Conservation (phyloP, 2,113 vertebrate species). For the Rhinoptilus africanus region DNA sequence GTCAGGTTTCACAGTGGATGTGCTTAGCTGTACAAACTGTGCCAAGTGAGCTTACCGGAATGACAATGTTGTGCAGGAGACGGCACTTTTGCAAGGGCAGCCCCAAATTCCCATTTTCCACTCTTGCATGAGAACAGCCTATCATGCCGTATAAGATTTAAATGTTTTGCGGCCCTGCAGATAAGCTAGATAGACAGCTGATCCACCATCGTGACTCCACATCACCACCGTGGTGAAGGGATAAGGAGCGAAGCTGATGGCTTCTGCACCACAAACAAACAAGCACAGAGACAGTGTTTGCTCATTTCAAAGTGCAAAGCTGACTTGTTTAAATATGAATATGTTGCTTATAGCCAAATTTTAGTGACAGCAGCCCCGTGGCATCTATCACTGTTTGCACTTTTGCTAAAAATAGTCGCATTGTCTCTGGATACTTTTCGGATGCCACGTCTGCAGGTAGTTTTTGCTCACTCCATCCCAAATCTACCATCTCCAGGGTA, state of each 20-base stretch:
- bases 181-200: neutral
- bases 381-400: slow-evolving; percentile 62
- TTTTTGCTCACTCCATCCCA: neutral
- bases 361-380: slow-evolving; percentile 67
- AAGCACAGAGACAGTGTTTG: slow-evolving; percentile 48
- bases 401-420: slow-evolving; percentile 72
- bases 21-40: slow-evolving; percentile 43
- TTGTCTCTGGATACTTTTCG: slow-evolving; percentile 52
- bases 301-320: slow-evolving; percentile 63
- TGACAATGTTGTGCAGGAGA: neutral
- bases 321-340: slow-evolving; percentile 75
- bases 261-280: slow-evolving; percentile 61
- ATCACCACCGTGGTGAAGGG: neutral
- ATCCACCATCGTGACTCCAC: neutral
- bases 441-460: slow-evolving; percentile 60
- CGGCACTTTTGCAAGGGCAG: neutral
- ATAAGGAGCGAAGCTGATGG: slow-evolving; percentile 14
- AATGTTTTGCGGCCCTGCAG: slow-evolving; percentile 25
- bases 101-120: neutral
- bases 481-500: neutral
- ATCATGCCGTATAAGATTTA: neutral
- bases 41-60: slow-evolving; percentile 23
- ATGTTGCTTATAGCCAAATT: slow-evolving; percentile 68
- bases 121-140: neutral
- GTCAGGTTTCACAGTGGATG: slow-evolving; percentile 39